Evolutionary conservation across 2,888 invertebrate genomes (phyloP).

Genomic region (Xylocampa areola): DNA sequence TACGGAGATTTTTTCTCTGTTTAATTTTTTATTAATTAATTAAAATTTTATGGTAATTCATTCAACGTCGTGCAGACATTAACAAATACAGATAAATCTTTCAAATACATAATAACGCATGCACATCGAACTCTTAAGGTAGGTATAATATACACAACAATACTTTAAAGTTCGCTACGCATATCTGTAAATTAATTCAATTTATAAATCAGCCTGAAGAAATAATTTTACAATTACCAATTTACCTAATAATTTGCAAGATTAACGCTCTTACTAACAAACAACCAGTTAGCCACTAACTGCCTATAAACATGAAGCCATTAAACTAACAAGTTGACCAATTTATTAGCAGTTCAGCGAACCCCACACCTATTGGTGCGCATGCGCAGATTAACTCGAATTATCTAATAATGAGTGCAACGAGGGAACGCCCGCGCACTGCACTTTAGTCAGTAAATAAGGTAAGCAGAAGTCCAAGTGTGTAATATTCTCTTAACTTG

Average conservation of each 20-base stretch:
- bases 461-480: slow-evolving; percentile 19
- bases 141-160: no score
- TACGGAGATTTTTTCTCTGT: no score
- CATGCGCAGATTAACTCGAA: slow-evolving; percentile 75
- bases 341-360: slow-evolving; percentile 79
- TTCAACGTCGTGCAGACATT: no score
- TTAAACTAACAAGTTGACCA: slow-evolving; percentile 65
- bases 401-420: slow-evolving; percentile 77
- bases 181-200: no score
- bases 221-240: background rate
- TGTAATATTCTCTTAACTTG: background rate
- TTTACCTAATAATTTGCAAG: slow-evolving; percentile 2
- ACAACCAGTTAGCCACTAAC: slow-evolving; percentile 31
- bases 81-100: no score
- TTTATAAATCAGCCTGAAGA: no score
- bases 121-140: no score
- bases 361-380: slow-evolving; percentile 78
- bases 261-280: slow-evolving; percentile 1
- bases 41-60: no score
- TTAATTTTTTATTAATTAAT: no score
- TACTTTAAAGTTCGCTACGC: no score
- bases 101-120: no score
- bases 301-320: slow-evolving; percentile 49
- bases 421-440: slow-evolving; percentile 66
- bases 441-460: slow-evolving; percentile 29